These are phyloP conservation scores for Magallana gigas DNA, from an alignment of 1,140 invertebrate species.

Conservation along the genomic window DNA sequence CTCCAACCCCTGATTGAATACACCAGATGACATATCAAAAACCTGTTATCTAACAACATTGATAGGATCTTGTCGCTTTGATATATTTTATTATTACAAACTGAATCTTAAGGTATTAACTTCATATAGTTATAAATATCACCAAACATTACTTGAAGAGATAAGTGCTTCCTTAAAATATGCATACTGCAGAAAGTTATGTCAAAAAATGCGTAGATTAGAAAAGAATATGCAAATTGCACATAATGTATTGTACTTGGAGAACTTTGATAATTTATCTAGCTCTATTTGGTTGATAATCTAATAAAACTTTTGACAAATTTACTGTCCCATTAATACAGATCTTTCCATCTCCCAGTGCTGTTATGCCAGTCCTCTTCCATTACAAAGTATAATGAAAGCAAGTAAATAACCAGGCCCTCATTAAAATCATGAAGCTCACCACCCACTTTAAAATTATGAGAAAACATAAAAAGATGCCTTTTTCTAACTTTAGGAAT, in stretches of 20 bases:
- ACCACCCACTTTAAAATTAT: not conserved
- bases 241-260: not conserved
- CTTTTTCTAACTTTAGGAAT: not conserved
- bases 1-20: not conserved
- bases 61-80: not conserved
- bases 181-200: not conserved
- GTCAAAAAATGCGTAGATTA: not conserved
- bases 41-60: not conserved
- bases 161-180: constrained; percentile 4
- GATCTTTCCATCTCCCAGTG: not conserved
- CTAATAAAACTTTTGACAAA: constrained; percentile 31
- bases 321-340: constrained; percentile 13
- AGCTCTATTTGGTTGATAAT: not conserved
- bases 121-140: not conserved
- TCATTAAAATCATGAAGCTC: not conserved
- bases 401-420: not conserved
- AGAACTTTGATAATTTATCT: constrained; percentile 12
- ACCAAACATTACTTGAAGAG: not conserved
- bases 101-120: not conserved
- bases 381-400: constrained; percentile 27
- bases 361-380: not conserved
- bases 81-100: not conserved
- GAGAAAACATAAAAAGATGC: not conserved
- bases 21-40: constrained; percentile 3
- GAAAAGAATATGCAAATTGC: constrained; percentile 25